A percentile compares a stretch with the other conserved stretches of the same genome.
Conservation (phyloP, 1,140 invertebrate species). For the Lepidotrigona ventralis region DNA sequence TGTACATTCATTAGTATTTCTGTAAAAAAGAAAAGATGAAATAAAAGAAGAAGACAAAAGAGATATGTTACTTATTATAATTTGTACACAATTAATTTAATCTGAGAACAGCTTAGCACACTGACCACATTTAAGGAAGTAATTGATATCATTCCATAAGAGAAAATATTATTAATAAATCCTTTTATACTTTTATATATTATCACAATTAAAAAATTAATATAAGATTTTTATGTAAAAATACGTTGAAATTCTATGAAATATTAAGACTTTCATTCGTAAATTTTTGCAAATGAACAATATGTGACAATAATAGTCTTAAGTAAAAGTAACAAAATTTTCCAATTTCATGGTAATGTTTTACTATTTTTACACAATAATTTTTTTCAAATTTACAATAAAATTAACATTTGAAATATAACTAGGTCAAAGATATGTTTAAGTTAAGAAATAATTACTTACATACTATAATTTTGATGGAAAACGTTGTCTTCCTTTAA, state of each 20-base stretch:
- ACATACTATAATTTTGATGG: slow-evolving; percentile 4
- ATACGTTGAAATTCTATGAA: slow-evolving; percentile 34
- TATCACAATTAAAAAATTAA: slow-evolving; percentile 25
- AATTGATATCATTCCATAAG: slow-evolving; percentile 35
- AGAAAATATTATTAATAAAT: slow-evolving; percentile 46
- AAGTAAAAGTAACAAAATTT: slow-evolving; percentile 38
- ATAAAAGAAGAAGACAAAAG: neutral
- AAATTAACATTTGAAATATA: slow-evolving; percentile 11
- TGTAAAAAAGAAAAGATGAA: neutral
- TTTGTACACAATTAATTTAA: slow-evolving; percentile 7
- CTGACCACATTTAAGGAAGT: slow-evolving; percentile 39
- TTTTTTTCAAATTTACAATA: neutral
- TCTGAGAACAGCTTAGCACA: neutral
- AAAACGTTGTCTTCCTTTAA: slow-evolving; percentile 44
- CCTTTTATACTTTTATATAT: slow-evolving; percentile 73
- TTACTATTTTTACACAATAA: neutral
- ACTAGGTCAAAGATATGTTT: slow-evolving; percentile 11
- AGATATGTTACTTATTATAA: slow-evolving; percentile 14
- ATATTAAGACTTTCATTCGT: slow-evolving; percentile 37
- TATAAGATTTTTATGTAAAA: slow-evolving; percentile 36
- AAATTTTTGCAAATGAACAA: slow-evolving; percentile 40
- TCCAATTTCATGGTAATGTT: slow-evolving; percentile 22
- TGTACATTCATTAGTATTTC: neutral
- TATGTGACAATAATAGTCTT: slow-evolving; percentile 62
- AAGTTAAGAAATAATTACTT: slow-evolving; percentile 18